Base-by-base conservation (phyloP, 2,888 invertebrate genomes). In the Tetragonula carbonaria region DNA sequence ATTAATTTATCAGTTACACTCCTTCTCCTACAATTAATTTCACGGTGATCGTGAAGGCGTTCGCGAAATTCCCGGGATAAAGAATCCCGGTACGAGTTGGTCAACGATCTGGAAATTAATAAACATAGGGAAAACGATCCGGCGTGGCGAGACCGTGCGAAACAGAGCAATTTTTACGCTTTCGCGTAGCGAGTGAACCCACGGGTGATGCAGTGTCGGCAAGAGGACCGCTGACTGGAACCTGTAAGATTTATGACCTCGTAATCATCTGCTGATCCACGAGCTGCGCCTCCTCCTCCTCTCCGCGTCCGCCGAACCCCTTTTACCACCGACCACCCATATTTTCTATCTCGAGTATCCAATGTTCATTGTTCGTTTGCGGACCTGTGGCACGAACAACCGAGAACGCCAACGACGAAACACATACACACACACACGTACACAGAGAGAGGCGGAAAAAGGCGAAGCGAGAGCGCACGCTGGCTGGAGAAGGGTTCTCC, bases 251-350 rank as follows among this genome's bases (percentile, higher is more conserved):
- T 86, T 86, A 86, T 74, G 86, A 86, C 75, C 86, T 90, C 91
- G 92, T 93, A 85, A 86, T 93, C 93, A 92, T 92, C 91, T 86
- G 90, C 91, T 92, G 92, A 92, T 92, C 90, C 90, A 87, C 87
- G 89, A 82, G 77, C 80, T 23, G 76, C 16, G 79, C 55, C 63
- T 74, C 82, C 45, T 63, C 78, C 84, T 1, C 38, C 38, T 0
- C 38, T 2, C 45, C 45, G 38, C 38, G 45, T 45, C 45, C 45
- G 8, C 45, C 45, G 45, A 65, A 13, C 82, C 67, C 78, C 33
- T 33, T 33, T 33, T 33, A 59, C 75, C 81, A 71, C 81, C 83
- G 89, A 85, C 85, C 86, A 78, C 80, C 88, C 88, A 87, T 90
- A 90, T 90, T 90, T 90, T 88, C 90, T 87, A 84, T 87, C 88